Percentiles rank a stretch among this genome's conserved stretches.
Evolutionary conservation across 2,113 vertebrate species (phyloP).

Genomic region (Progne subis): DNA sequence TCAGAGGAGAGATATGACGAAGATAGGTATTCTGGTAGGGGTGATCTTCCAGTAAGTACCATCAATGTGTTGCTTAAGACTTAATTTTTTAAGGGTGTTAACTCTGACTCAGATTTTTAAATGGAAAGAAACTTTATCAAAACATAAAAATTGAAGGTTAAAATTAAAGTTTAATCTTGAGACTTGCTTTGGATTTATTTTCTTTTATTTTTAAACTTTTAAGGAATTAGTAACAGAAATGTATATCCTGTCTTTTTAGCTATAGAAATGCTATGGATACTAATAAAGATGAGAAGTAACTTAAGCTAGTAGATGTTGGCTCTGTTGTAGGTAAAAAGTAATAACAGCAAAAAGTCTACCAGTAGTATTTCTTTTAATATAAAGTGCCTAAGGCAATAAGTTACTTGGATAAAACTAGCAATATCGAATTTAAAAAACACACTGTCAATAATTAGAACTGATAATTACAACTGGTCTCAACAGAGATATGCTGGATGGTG

Average conservation of each 20-base stretch:
- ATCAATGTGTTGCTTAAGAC: neutral
- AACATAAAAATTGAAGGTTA: neutral
- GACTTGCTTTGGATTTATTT: neutral
- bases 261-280: neutral
- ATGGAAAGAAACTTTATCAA: neutral
- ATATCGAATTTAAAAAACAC: neutral
- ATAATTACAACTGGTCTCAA: neutral
- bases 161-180: neutral
- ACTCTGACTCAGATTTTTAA: neutral
- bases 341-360: neutral
- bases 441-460: neutral
- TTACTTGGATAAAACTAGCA: neutral
- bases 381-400: neutral
- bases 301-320: neutral
- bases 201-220: neutral
- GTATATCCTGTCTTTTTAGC: neutral
- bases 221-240: neutral
- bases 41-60: neutral
- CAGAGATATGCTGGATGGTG: neutral
- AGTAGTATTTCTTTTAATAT: neutral
- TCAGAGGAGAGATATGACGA: neutral
- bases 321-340: neutral
- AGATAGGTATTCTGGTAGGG: neutral
- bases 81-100: neutral
- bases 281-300: neutral